Evolutionary conservation across 2,888 invertebrate species (phyloP).

Genomic region (Ligdia adustata): DNA sequence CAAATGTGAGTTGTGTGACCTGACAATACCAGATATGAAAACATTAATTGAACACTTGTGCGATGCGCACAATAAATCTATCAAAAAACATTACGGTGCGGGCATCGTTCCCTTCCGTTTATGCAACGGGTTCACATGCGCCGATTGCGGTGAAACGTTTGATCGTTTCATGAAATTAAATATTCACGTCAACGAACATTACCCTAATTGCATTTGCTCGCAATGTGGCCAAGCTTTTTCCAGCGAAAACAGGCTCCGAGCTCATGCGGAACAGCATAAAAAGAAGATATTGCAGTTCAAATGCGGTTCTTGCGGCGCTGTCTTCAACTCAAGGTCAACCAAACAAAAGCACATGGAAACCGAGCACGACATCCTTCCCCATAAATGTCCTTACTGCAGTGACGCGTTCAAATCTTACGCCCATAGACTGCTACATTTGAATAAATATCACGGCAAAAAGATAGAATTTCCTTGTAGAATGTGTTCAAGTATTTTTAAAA

Average conservation of each 20-base stretch:
- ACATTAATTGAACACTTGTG: constrained; percentile 59
- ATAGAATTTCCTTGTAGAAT: constrained; percentile 67
- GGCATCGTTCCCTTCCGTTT: constrained; percentile 66
- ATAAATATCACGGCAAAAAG: constrained; percentile 56
- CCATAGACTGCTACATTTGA: constrained; percentile 59
- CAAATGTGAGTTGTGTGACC: constrained; percentile 60
- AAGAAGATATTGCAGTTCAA: constrained; percentile 42
- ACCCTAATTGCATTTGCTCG: constrained; percentile 69
- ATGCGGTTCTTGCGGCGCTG: constrained; percentile 62
- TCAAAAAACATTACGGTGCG: constrained; percentile 52
- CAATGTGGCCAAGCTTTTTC: constrained; percentile 65
- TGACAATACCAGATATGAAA: constrained; percentile 49
- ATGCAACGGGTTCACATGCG: constrained; percentile 54
- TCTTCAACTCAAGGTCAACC: constrained; percentile 51
- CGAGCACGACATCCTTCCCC: constrained; percentile 51
- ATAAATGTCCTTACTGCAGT: constrained; percentile 54
- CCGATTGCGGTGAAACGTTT: constrained; percentile 60
- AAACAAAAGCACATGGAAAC: constrained; percentile 57
- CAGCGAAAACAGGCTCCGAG: constrained; percentile 10
- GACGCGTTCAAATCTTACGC: constrained; percentile 65
- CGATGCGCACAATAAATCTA: constrained; percentile 54
- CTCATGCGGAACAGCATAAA: constrained; percentile 41
- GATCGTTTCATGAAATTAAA: constrained; percentile 66
- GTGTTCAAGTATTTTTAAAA: constrained; percentile 64
- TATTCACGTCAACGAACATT: constrained; percentile 68